These are phyloP conservation scores for Aelia acuminata DNA, from an alignment of 2,888 invertebrate genomes.

Conservation along the genomic window DNA sequence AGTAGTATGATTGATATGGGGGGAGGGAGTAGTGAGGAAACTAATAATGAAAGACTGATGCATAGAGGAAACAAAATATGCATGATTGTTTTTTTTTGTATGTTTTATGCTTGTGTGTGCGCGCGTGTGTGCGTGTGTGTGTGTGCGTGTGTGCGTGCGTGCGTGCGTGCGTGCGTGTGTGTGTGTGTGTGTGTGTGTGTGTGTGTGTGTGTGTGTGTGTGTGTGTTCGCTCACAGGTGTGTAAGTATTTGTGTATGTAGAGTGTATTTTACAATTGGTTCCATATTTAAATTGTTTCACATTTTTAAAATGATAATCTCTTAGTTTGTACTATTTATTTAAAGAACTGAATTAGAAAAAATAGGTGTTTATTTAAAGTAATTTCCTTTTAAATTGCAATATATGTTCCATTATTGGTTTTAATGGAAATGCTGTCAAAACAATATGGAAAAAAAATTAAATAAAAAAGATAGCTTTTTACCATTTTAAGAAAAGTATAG, in stretches of 20 bases:
- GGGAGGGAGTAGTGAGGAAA: neutral
- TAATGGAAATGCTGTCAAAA: constrained; percentile 39
- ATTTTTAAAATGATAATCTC: constrained; percentile 27
- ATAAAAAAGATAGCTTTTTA: constrained; percentile 47
- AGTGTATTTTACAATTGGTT: neutral
- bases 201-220: neutral
- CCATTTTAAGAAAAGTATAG: constrained; percentile 54
- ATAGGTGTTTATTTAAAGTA: constrained; percentile 25
- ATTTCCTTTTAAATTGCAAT: constrained; percentile 1
- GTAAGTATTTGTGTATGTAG: neutral
- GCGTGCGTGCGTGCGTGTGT: neutral
- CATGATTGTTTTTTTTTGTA: too few species aligned
- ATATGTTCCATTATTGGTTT: constrained; percentile 29
- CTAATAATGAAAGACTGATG: constrained; percentile 32
- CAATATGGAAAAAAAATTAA: constrained; percentile 22
- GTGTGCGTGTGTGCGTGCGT: neutral
- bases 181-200: neutral
- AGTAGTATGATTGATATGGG: neutral
- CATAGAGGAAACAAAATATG: neutral
- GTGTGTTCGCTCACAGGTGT: neutral
- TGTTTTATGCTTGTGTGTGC: neutral
- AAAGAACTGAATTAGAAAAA: constrained; percentile 53
- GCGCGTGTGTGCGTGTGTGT: neutral
- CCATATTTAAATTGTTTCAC: constrained; percentile 39
- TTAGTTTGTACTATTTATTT: constrained; percentile 55